A percentile compares a stretch with the other conserved stretches of the same genome.
Evolutionary conservation across 2,888 invertebrate genomes (phyloP).

Genomic region (Pterobdella sp.): DNA sequence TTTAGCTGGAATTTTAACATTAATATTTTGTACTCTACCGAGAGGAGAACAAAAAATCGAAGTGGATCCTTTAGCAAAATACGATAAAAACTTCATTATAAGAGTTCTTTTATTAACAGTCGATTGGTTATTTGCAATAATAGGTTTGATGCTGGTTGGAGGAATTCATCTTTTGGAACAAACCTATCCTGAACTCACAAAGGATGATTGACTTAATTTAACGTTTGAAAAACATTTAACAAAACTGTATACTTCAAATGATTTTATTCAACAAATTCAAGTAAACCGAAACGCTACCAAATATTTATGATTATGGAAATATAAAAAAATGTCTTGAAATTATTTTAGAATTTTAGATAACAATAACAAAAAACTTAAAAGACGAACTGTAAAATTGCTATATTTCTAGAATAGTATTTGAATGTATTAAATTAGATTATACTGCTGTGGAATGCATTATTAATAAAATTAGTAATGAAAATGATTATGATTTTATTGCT

Average conservation of each 20-base stretch:
- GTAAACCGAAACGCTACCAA: not conserved
- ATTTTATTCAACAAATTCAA: not conserved
- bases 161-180: conserved; percentile 2
- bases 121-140: not conserved
- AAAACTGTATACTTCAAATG: too few species aligned
- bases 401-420: too few species aligned
- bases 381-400: too few species aligned
- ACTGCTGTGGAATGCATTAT: too few species aligned
- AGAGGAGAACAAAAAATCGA: not conserved
- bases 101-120: not conserved
- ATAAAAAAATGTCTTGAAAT: too few species aligned
- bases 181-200: not conserved
- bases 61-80: not conserved
- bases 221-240: too few species aligned
- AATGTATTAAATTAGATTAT: too few species aligned
- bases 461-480: too few species aligned
- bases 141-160: not conserved
- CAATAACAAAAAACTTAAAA: too few species aligned
- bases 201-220: not conserved
- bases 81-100: not conserved
- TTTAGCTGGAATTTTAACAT: not conserved
- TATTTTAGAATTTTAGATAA: too few species aligned
- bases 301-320: too few species aligned
- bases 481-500: not conserved
- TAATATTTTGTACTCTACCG: not conserved